A percentile compares a stretch with the other conserved stretches of the same genome.
Conservation (phyloP, 2,113 vertebrate genomes). For the Ascaphus truei region DNA sequence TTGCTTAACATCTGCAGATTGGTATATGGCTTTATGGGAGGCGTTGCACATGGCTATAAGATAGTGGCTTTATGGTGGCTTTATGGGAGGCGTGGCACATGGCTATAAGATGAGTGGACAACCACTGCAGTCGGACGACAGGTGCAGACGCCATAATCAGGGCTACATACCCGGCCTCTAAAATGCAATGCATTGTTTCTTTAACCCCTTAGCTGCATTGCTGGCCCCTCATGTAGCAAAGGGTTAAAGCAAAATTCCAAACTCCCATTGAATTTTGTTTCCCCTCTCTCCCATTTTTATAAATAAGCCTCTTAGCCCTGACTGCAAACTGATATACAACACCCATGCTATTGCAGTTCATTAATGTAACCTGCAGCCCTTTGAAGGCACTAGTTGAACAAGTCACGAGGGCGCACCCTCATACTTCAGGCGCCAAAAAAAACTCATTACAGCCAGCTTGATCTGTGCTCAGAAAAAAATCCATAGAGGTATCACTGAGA, state of each 20-base stretch:
- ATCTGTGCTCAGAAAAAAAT: constrained; percentile 37
- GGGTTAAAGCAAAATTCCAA: background rate
- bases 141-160: too few relatives aligned
- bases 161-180: too few relatives aligned
- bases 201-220: background rate
- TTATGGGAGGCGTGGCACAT: too few relatives aligned
- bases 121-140: too few relatives aligned
- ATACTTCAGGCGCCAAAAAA: constrained; percentile 36
- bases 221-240: background rate
- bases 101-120: too few relatives aligned
- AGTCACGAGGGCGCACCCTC: constrained; percentile 31
- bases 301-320: constrained; percentile 42
- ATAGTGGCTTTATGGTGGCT: too few relatives aligned
- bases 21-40: too few relatives aligned
- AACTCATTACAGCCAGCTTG: constrained; percentile 44
- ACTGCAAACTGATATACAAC: constrained; percentile 46
- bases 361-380: constrained; percentile 40
- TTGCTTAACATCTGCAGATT: too few relatives aligned
- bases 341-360: constrained; percentile 41
- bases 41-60: too few relatives aligned
- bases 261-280: too few relatives aligned
- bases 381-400: constrained; percentile 43
- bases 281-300: constrained; percentile 20
- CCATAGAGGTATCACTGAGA: constrained; percentile 47
- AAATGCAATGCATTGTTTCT: too few relatives aligned